Evolutionary conservation across 2,113 vertebrate species (phyloP), one percentile per base, ranked within the genome.

Genomic region (Triplophysa siluroides): DNA sequence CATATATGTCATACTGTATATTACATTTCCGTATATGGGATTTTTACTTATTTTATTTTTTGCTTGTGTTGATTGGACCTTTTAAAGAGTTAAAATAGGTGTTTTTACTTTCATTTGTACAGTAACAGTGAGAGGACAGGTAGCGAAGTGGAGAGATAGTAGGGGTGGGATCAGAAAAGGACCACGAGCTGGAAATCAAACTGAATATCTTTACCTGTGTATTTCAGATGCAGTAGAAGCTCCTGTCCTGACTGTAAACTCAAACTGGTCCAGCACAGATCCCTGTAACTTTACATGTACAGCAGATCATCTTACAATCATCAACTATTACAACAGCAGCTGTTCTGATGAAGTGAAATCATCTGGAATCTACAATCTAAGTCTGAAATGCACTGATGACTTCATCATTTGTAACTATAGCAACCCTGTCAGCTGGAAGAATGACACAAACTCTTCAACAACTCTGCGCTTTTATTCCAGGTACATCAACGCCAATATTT

Each of bases 371-470:
- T 43, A 41, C 19, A 18, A 3, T 10, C 8, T 43, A 8, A 41
- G 0, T 4, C 29, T 74, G 19, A 52, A 10, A 18, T n/a, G 33
- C 50, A 78, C 1, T 14, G 16, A 24, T 7, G 56, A 0, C 52
- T n/a, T 2, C 21, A 38, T 82, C n/a, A 26, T 60, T 8, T 82
- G 76, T 67, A 78, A 67, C 62, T 16, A 74, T 26, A 78, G 69
- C 69, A 82, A 82, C 19, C 61, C n/a, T 14, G 50, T 60, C 14
- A 82, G 74, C 74, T 78, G 24, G 76, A 52, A 56, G 23, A 64
- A 12, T n/a, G 4, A 1, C 1, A 24, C 2, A 4, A 8, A 21
- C 19, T 3, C 4, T 38, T 3, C 8, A 45, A 21, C 3, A 43
- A 38, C 19, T 26, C 38, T 82, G 81, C 33, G 0, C 0, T 18